Conservation (phyloP, 2,888 invertebrate species). For the Athrips mouffetella region DNA sequence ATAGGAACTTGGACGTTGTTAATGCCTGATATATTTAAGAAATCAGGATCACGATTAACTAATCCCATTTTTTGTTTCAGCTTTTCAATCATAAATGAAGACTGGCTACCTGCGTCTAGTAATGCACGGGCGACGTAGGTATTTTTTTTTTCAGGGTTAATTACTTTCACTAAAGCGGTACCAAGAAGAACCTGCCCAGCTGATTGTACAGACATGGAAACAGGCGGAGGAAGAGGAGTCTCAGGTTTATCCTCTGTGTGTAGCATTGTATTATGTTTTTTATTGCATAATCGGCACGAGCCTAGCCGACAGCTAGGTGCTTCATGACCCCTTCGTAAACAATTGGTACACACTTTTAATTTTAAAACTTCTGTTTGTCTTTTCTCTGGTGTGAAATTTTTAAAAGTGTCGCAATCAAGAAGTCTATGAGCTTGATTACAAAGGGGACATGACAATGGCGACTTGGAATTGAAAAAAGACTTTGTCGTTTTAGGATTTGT, state of each 20-base stretch:
- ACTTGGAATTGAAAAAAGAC: background rate
- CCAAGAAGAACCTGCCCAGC: slow-evolving; percentile 16
- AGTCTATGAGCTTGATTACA: slow-evolving; percentile 11
- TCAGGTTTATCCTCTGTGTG: slow-evolving; percentile 6
- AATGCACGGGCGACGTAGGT: slow-evolving; percentile 2
- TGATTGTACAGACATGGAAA: slow-evolving; percentile 6
- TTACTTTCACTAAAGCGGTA: slow-evolving; percentile 16
- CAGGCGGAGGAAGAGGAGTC: slow-evolving; percentile 3
- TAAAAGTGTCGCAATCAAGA: slow-evolving; percentile 14
- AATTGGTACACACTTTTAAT: slow-evolving; percentile 18
- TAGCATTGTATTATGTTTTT: slow-evolving; percentile 18
- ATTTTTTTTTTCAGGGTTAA: slow-evolving; percentile 12
- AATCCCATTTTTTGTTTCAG: slow-evolving; percentile 12
- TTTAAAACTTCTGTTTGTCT: slow-evolving; percentile 2
- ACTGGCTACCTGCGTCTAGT: background rate
- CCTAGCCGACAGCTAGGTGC: slow-evolving; percentile 3
- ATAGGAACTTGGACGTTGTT: slow-evolving; percentile 10
- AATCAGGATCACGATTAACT: slow-evolving; percentile 3
- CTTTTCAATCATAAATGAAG: slow-evolving; percentile 13
- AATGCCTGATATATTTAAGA: slow-evolving; percentile 12
- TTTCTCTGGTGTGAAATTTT: slow-evolving; percentile 1
- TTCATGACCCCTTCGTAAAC: slow-evolving; percentile 15
- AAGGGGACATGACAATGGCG: slow-evolving; percentile 1
- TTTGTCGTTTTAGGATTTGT: background rate
- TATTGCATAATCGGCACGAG: slow-evolving; percentile 8